Base-by-base conservation (phyloP, 2,888 invertebrate species). In the Epirrhoe alternata region DNA sequence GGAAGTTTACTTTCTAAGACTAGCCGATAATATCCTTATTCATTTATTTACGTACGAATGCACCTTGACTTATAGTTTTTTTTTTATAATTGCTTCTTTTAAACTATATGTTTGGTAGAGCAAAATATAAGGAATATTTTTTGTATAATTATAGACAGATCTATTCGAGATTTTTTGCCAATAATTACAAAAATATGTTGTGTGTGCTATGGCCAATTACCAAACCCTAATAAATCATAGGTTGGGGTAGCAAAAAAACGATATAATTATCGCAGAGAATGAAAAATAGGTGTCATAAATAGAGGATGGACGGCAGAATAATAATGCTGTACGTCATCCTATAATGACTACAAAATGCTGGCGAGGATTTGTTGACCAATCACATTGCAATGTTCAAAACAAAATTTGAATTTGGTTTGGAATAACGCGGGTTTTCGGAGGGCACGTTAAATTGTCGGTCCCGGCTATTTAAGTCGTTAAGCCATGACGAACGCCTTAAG, bases 161-260 rank as follows among this genome's bases (percentile, higher is more conserved):
- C 53, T 4, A 8, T 53, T 24, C 17, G 14, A 30, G 14, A 30
- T 49, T 53, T 59, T 54, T 64, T 47, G n/a, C 24, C 7, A 17
- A 31, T 17, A 14, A 55, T 63, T 52, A 55, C 53, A 53, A n/a
- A n/a, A n/a, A 50, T 42, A 55, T 7, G 47, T 12, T 51, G 33
- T 50, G 12, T 57, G 31, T 66, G 38, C 12, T 42, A 42, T 12
- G 57, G 45, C 59, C 50, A 68, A 53, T 56, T 67, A 68, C 56
- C 52, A 31, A 54, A 50, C 42, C 66, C 14, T 59, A 55, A 62
- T 61, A 66, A 67, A 73, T 50, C 61, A 60, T 17, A 38, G 16
- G 35, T 58, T 50, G 8, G 2, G 17, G n/a, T 35, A 52, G 51
- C 61, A 64, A 70, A 67, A 69, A 69, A 54, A 8, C 59, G 24